phyloP scores from a whole-genome alignment of 2,888 invertebrate genomes.

The Rhagium mordax region DNA sequence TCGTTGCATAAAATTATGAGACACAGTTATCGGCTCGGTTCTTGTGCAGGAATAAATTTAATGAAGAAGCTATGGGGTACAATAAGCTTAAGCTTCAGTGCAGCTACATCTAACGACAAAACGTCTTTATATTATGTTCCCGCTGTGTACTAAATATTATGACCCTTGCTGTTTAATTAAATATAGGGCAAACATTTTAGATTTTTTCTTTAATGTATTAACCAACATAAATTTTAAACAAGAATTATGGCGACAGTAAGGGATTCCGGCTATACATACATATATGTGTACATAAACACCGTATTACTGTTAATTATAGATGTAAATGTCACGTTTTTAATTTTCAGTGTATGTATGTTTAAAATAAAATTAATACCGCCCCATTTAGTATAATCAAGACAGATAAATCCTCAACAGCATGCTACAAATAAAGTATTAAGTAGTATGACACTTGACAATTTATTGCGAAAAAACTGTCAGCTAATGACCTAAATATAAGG shows the following conservation, averaged over 20 bases:
- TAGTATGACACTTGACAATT: conserved; percentile 15
- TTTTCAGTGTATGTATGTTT: not conserved
- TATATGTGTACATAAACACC: not conserved
- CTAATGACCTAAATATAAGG: not conserved
- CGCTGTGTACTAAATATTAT: too few relatives aligned
- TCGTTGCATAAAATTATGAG: too few relatives aligned
- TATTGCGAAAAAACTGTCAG: not conserved
- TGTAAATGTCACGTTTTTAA: not conserved
- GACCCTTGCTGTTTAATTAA: too few relatives aligned
- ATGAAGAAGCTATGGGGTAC: too few relatives aligned
- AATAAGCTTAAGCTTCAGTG: too few relatives aligned
- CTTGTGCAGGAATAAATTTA: too few relatives aligned
- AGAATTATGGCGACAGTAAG: not conserved
- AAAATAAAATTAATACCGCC: not conserved
- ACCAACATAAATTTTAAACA: not conserved
- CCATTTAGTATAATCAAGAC: conserved; percentile 6
- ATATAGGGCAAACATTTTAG: not conserved
- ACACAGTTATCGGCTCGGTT: too few relatives aligned
- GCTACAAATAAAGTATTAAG: not conserved
- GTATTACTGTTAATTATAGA: not conserved
- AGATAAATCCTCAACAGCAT: conserved; percentile 4
- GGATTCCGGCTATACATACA: not conserved
- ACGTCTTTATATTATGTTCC: too few relatives aligned
- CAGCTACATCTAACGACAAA: too few relatives aligned
- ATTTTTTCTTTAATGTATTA: not conserved